Base-by-base conservation (phyloP, 2,888 invertebrate genomes). In the Cyclophora albipunctata region DNA sequence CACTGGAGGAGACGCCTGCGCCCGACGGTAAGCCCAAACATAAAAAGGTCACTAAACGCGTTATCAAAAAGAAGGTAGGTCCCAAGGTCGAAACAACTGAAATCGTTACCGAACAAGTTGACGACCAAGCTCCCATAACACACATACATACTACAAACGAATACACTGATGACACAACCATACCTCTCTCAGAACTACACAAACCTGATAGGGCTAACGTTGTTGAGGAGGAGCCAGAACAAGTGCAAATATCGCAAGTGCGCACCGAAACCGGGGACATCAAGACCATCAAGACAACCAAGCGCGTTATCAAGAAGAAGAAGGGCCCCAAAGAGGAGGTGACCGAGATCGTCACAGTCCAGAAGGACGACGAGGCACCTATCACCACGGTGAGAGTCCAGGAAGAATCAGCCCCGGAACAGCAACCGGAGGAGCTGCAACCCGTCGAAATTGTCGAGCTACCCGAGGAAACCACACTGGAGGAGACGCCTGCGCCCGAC, bases 31-130 rank as follows among this genome's bases (percentile, higher is more conserved):
- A 67, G 70, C 58, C 63, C 46, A 61, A 65, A 73, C 34, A 71
- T 43, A 67, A 47, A 50, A 84, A 46, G 47, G 80, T 59, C 55
- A 42, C 59, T 61, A 49, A 63, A 73, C 51, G 46, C 55, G 59
- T 67, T 1, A 72, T 67, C 42, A 74, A 73, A 53, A 63, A 76
- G 61, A 68, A 66, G 42, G 69, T 70, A 53, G 76, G 72, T 44
- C 74, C 63, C 2, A 63, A 53, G 40, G 34, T 56, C 33, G 54
- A 57, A 51, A 59, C 58, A 0, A 63, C 58, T 34, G 45, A 59
- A 42, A 53, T 53, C n/a, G 81, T 78, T 59, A 76, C 69, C 63
- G 63, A 75, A 60, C 57, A 83, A 73, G 67, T 86, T 67, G 68
- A 82, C 69, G 81, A 82, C 40, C 56, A 68, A 56, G 55, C 48